phyloP scores from a whole-genome alignment of 1,140 invertebrate species.

The Lepeophtheirus salmonis region DNA sequence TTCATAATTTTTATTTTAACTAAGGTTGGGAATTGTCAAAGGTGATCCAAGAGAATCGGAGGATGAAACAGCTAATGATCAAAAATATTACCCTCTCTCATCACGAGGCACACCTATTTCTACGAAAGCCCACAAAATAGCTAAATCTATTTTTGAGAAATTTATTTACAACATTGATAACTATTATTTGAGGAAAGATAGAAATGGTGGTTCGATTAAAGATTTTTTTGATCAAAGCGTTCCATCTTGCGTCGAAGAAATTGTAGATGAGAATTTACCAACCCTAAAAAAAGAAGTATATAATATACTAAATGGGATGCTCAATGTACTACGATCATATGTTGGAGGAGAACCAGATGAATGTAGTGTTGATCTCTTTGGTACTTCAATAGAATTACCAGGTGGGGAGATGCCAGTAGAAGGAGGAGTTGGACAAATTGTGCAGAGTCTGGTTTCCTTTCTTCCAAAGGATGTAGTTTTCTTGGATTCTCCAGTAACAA shows the following conservation, averaged over 20 bases:
- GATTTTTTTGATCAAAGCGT: background rate
- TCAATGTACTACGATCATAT: background rate
- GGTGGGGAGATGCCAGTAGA: background rate
- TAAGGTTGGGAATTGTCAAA: background rate
- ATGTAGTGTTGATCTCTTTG: background rate
- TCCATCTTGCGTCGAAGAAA: background rate
- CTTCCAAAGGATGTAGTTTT: background rate
- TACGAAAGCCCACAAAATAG: background rate
- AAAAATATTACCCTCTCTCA: background rate
- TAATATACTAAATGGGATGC: background rate
- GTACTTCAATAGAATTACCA: background rate
- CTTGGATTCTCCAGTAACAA: background rate
- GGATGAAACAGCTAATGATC: no score
- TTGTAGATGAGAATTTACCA: background rate
- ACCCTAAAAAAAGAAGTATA: background rate
- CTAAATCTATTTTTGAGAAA: background rate
- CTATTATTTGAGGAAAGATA: background rate
- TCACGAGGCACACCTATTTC: background rate
- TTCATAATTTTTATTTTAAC: background rate
- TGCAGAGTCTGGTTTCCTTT: background rate
- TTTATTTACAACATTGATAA: background rate
- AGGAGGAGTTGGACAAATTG: background rate
- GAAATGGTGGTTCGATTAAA: background rate
- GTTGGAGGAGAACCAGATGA: slow-evolving; percentile 2
- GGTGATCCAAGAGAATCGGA: background rate